Evolutionary conservation across 37 sponge, comb jelly and placozoan species (phyloP).

Genomic region (Lycopodina hypogea): DNA sequence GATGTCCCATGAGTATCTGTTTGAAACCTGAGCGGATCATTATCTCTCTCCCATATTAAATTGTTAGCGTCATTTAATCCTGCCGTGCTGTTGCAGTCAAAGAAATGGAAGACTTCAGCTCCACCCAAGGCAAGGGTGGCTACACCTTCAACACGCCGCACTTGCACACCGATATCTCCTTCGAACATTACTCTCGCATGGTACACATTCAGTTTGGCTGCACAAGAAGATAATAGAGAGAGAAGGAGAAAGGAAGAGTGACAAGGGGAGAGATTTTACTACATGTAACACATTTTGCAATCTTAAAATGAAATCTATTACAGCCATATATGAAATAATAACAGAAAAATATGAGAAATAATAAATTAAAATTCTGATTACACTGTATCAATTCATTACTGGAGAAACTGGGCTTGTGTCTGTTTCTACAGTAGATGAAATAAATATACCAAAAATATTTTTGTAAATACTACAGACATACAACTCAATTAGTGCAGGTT

Average conservation of each 20-base stretch:
- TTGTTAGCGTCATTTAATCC: not conserved
- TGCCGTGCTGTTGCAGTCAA: constrained; percentile 37
- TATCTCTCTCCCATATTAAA: constrained; percentile 20
- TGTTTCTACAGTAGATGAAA: too few species aligned
- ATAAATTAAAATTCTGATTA: too few species aligned
- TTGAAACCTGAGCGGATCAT: not conserved
- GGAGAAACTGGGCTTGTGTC: too few species aligned
- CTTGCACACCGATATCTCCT: not conserved
- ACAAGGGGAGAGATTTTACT: too few species aligned
- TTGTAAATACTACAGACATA: too few species aligned
- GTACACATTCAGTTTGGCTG: not conserved
- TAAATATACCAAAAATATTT: too few species aligned
- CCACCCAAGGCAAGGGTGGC: constrained; percentile 28
- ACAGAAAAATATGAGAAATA: too few species aligned
- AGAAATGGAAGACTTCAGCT: not conserved
- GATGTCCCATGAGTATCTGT: not conserved
- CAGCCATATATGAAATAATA: too few species aligned
- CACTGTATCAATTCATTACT: too few species aligned
- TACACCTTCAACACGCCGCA: constrained; percentile 30
- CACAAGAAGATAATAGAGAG: constrained; percentile 9
- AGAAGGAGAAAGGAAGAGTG: constrained; percentile 31
- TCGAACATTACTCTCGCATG: not conserved
- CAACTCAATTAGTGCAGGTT: too few species aligned
- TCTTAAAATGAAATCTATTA: too few species aligned
- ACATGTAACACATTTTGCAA: too few species aligned